A percentile compares a stretch with the other conserved stretches of the same genome.
Evolutionary conservation across 2,888 invertebrate genomes (phyloP).

Genomic region (Anaspis maculata): DNA sequence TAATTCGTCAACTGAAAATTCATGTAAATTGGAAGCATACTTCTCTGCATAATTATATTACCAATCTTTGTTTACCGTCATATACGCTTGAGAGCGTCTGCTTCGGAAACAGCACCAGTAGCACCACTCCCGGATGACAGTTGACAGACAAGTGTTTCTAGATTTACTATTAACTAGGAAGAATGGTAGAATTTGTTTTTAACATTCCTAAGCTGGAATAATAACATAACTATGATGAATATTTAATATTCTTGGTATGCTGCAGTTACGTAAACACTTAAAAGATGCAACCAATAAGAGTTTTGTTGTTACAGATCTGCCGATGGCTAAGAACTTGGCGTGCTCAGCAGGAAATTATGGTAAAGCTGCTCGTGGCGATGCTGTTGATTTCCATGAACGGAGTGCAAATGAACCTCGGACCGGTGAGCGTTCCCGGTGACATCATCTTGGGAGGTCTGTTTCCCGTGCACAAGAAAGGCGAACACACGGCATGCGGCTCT

Average conservation of each 20-base stretch:
- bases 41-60: too few relatives aligned
- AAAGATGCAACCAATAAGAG: slow-evolving; percentile 6
- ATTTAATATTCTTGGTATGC: too few relatives aligned
- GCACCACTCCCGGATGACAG: too few relatives aligned
- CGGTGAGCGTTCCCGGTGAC: slow-evolving; percentile 46
- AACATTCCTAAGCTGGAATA: neutral
- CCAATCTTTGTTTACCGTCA: too few relatives aligned
- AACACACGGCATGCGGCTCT: slow-evolving; percentile 42
- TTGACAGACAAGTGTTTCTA: too few relatives aligned
- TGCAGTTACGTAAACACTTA: too few relatives aligned
- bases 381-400: slow-evolving; percentile 16
- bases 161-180: too few relatives aligned
- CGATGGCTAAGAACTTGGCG: slow-evolving; percentile 12
- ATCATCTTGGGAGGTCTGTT: slow-evolving; percentile 54
- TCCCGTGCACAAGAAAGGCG: slow-evolving; percentile 52
- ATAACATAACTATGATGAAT: neutral
- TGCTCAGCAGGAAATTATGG: slow-evolving; percentile 21
- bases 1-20: too few relatives aligned
- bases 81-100: too few relatives aligned
- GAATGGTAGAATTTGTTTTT: slow-evolving; percentile 1
- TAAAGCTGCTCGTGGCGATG: slow-evolving; percentile 16
- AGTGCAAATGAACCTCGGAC: slow-evolving; percentile 21
- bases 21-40: too few relatives aligned
- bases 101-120: too few relatives aligned
- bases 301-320: slow-evolving; percentile 19